Evolutionary conservation across 2,888 invertebrate genomes (phyloP), one percentile per base, ranked within the genome.

Genomic region (Dolichomitus sp.): DNA sequence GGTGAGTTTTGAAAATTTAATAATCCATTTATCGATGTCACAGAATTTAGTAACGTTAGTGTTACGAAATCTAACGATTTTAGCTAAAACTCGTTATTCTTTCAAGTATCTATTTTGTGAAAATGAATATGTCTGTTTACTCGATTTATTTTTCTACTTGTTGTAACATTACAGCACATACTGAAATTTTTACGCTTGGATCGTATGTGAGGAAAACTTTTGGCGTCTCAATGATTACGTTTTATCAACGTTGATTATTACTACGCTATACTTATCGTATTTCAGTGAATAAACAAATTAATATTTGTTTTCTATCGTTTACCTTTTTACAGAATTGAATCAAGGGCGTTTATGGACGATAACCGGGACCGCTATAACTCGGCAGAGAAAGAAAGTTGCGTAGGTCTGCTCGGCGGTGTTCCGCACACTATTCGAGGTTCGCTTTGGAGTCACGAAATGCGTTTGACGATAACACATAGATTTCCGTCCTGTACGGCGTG

Each of bases 381-480:
- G 0, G 94, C 93, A 3, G 85, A 86, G 19, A 91, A 93, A 7
- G 90, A 93, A 9, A 88, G 90, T 52, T 92, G 93, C 19, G 95
- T 96, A 88, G 96, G 97, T 0, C 94, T 97, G 1, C 94, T 99
- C 0, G 99, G 99, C 0, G 95, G 97, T 0, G 94, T 99, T 37
- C 99, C 99, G 0, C 99, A 99, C 93, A 97, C 99, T 5, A 97
- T 99, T 85, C 95, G 99, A 48, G 99, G 99, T 0, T 99, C 98
- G 93, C 94, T 99, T 4, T 97, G 97, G 86, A 96, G 96, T 54
- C 98, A 97, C 92, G 96, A 97, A 85, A 97, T 97, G 68, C 96
- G 98, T 50, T 93, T 97, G 73, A 99, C 99, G 0, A 97, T 98
- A 1, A 98, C 98, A 54, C 95, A 96, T 69, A 97, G 97, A 88